Evolutionary conservation across 1,140 invertebrate species (phyloP).

Genomic region (Pantala flavescens): DNA sequence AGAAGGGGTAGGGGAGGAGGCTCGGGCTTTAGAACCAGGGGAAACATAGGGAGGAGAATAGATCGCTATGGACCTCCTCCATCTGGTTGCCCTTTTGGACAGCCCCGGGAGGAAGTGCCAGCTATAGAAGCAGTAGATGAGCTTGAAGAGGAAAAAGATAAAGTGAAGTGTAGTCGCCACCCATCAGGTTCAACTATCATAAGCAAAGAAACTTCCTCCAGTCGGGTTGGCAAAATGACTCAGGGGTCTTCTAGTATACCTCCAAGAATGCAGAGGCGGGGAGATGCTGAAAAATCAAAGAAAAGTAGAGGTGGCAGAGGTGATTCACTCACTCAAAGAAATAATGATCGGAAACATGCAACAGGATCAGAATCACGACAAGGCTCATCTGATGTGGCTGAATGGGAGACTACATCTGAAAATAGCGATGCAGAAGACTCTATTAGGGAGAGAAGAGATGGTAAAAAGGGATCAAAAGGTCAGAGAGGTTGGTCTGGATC

Average conservation of each 20-base stretch:
- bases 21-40: conserved; percentile 30
- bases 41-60: conserved; percentile 45
- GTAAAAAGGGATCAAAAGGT: conserved; percentile 27
- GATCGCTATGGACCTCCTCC: conserved; percentile 63
- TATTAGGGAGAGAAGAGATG: conserved; percentile 29
- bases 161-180: conserved; percentile 31
- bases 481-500: neutral
- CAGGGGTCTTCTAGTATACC: conserved; percentile 20
- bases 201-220: conserved; percentile 22
- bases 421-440: conserved; percentile 45
- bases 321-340: neutral
- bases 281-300: conserved; percentile 23
- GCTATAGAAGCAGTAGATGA: conserved; percentile 18
- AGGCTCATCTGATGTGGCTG: conserved; percentile 42
- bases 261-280: conserved; percentile 28
- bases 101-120: conserved; percentile 27
- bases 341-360: neutral
- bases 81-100: conserved; percentile 58
- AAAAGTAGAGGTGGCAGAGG: conserved; percentile 21
- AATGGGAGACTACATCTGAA: conserved; percentile 58
- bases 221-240: conserved; percentile 6
- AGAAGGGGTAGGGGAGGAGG: conserved; percentile 59
- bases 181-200: conserved; percentile 30
- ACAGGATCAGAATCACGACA: neutral
- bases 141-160: conserved; percentile 32